A percentile compares a stretch with the other conserved stretches of the same genome.
Conservation (phyloP, 2,888 invertebrate species). For the Oligia latruncula region DNA sequence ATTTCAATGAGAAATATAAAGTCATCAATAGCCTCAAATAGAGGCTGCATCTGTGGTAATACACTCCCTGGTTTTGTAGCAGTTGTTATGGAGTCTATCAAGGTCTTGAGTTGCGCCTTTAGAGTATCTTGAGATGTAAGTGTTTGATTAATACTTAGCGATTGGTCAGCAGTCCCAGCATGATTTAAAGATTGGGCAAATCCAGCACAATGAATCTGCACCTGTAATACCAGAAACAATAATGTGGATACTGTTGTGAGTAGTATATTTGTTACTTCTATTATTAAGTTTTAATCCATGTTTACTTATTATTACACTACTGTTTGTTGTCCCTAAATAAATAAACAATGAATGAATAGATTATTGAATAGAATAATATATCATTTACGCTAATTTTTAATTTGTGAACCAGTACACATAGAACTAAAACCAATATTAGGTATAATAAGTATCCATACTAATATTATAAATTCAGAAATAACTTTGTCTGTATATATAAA, state of each 20-base stretch:
- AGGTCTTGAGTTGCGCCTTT: constrained; percentile 74
- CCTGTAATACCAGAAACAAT: constrained; percentile 44
- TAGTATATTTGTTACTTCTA: too few relatives aligned
- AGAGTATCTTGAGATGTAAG: constrained; percentile 79
- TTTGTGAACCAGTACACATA: not conserved
- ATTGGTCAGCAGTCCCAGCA: constrained; percentile 50
- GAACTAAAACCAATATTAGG: not conserved
- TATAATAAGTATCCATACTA: not conserved
- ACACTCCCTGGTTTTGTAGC: constrained; percentile 70
- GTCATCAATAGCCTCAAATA: constrained; percentile 82
- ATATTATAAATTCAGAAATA: too few relatives aligned
- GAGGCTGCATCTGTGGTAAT: constrained; percentile 72
- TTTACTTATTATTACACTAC: too few relatives aligned
- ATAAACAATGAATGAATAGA: not conserved
- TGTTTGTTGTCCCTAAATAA: too few relatives aligned
- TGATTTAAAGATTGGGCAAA: constrained; percentile 50
- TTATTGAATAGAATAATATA: not conserved
- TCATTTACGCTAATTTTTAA: not conserved
- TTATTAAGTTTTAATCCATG: too few relatives aligned
- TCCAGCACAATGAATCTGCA: constrained; percentile 63
- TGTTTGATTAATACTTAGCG: constrained; percentile 64
- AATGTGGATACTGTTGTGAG: too few relatives aligned
- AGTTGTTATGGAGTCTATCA: constrained; percentile 70
- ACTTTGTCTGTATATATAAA: too few relatives aligned
- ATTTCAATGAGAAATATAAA: constrained; percentile 74